A percentile compares a stretch with the other conserved stretches of the same genome.
These are phyloP conservation scores for Tinamus major DNA, from an alignment of 2,797 vertebrate species.

Conservation along the genomic window DNA sequence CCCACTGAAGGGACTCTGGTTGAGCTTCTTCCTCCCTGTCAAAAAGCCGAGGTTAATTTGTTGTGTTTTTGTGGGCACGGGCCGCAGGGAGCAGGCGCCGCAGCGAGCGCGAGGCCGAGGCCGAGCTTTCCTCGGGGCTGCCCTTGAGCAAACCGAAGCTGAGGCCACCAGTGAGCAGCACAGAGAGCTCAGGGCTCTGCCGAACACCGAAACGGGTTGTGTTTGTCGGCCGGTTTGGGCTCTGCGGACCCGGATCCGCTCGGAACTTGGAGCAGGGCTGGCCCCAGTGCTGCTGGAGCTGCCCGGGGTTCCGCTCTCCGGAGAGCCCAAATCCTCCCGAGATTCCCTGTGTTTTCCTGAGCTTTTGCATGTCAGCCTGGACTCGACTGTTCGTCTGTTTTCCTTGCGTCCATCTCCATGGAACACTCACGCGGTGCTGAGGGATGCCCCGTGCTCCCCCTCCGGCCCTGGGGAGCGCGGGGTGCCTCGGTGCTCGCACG, in stretches of 20 bases:
- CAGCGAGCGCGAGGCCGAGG: accelerated
- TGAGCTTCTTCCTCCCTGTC: background rate
- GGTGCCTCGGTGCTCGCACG: too few relatives aligned
- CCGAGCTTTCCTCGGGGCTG: background rate
- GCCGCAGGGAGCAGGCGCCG: background rate
- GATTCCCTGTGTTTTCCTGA: background rate
- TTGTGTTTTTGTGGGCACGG: background rate
- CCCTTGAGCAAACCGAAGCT: background rate
- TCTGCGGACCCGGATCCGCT: background rate
- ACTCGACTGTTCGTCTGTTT: background rate
- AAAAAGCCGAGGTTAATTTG: background rate
- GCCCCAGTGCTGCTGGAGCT: background rate
- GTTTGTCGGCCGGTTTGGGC: background rate
- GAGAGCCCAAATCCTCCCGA: background rate
- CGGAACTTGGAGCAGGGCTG: accelerated
- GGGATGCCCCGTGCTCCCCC: accelerated
- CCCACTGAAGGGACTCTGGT: background rate
- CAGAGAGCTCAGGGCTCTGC: background rate
- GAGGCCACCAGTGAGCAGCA: background rate
- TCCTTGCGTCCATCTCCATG: accelerated
- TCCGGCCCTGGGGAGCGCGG: accelerated
- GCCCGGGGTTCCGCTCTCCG: background rate
- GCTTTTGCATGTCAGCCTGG: background rate
- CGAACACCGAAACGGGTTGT: background rate
- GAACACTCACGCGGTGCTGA: accelerated